phyloP scores from a whole-genome alignment of 1,140 invertebrate species.

The Aculops lycopersici region DNA sequence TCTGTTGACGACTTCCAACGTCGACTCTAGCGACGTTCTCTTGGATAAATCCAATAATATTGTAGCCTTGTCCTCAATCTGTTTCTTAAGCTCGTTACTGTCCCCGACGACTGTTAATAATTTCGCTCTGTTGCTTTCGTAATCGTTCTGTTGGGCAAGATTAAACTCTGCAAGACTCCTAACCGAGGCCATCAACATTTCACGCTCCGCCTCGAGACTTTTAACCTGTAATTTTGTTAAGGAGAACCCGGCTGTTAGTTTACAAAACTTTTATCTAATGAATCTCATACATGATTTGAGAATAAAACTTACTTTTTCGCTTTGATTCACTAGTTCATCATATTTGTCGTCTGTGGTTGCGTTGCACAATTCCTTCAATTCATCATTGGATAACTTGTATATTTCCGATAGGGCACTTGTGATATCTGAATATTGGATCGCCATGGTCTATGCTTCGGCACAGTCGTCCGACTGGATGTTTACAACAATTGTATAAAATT shows the following conservation, averaged over 20 bases:
- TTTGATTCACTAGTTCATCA: neutral
- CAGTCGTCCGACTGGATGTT: too few relatives aligned
- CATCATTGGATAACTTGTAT: neutral
- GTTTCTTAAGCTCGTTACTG: constrained; percentile 27
- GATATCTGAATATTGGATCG: too few relatives aligned
- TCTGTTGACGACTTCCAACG: constrained; percentile 44
- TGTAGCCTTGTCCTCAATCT: constrained; percentile 16
- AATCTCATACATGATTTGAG: too few relatives aligned
- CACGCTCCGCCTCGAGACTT: constrained; percentile 41
- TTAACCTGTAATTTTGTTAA: constrained; percentile 31
- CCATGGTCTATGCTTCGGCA: too few relatives aligned
- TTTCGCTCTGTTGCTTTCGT: constrained; percentile 22
- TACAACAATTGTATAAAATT: too few relatives aligned
- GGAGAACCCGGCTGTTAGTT: too few relatives aligned
- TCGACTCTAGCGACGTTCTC: constrained; percentile 37
- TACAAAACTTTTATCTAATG: too few relatives aligned
- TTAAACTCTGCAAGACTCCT: constrained; percentile 55
- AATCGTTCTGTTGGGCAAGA: constrained; percentile 38
- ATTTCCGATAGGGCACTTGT: neutral
- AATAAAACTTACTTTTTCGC: neutral
- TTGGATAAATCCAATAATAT: constrained; percentile 23
- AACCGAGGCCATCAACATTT: constrained; percentile 47
- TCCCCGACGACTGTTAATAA: constrained; percentile 30
- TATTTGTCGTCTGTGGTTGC: neutral
- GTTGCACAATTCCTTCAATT: neutral